phyloP scores from a whole-genome alignment of 2,797 vertebrate genomes.

The Catostomus latipinnis region DNA sequence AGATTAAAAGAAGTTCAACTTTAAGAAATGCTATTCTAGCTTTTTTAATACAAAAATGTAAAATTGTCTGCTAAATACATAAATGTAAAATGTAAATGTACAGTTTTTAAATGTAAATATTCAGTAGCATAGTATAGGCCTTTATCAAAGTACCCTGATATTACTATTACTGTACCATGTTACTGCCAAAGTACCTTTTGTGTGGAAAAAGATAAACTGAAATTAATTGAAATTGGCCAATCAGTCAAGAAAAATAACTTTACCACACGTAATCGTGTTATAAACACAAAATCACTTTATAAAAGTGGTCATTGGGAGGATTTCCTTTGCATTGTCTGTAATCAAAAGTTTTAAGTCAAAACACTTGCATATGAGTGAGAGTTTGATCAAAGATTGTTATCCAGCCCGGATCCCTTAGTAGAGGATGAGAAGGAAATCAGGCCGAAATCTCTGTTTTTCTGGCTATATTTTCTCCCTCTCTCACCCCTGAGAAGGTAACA shows the following conservation, averaged over 20 bases:
- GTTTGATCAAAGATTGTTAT: slow-evolving; percentile 36
- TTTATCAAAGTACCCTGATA: background rate
- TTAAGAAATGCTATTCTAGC: no score
- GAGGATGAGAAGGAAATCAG: slow-evolving; percentile 43
- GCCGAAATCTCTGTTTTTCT: slow-evolving; percentile 34
- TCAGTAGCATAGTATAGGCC: background rate
- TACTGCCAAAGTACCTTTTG: background rate
- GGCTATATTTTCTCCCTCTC: slow-evolving; percentile 37
- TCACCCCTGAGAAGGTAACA: slow-evolving; percentile 52
- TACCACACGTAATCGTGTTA: background rate
- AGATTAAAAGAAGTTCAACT: no score
- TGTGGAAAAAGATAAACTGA: background rate
- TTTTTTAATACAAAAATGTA: no score
- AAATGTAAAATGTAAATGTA: no score
- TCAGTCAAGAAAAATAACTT: slow-evolving; percentile 12
- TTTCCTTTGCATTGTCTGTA: slow-evolving; percentile 35
- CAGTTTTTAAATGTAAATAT: no score
- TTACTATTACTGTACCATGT: background rate
- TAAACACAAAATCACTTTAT: slow-evolving; percentile 32
- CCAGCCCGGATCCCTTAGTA: slow-evolving; percentile 19
- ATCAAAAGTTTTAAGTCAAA: slow-evolving; percentile 39
- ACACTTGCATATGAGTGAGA: slow-evolving; percentile 30
- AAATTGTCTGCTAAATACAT: no score
- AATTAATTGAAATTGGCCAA: background rate
- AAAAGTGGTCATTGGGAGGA: slow-evolving; percentile 27